phyloP scores from a whole-genome alignment of 2,113 vertebrate species.

The Eupsittula cactorum region DNA sequence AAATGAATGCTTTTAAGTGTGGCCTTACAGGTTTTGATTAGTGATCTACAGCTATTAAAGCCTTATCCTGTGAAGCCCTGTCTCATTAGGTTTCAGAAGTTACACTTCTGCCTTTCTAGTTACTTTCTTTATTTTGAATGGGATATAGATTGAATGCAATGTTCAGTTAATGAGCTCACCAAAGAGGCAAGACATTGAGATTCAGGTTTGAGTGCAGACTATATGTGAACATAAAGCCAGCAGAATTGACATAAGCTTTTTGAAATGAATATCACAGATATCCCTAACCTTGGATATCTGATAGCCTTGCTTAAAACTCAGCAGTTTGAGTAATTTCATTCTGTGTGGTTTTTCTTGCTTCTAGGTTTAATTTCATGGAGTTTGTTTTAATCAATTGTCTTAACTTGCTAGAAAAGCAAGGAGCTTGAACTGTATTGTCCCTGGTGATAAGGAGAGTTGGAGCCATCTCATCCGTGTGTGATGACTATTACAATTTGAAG shows the following conservation, averaged over 20 bases:
- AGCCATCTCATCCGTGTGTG: accelerated
- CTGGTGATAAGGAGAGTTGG: background rate
- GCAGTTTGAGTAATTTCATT: background rate
- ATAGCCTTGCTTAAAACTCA: background rate
- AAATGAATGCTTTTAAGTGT: background rate
- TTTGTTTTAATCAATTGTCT: background rate
- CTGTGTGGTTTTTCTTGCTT: background rate
- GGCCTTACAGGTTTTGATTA: background rate
- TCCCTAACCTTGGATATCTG: background rate
- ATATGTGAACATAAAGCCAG: background rate
- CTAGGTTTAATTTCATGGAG: background rate
- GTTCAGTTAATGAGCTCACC: background rate
- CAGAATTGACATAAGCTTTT: background rate
- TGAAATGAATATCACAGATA: background rate
- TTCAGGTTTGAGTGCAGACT: background rate
- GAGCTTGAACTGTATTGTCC: background rate
- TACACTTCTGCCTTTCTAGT: background rate
- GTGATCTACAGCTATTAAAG: background rate
- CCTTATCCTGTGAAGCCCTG: background rate
- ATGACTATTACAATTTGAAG: background rate
- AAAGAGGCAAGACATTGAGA: background rate
- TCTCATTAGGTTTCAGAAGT: background rate
- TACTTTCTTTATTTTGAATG: background rate
- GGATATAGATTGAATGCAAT: background rate
- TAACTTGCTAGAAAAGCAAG: background rate